These are phyloP conservation scores for Machaerirhynchus nigripectus DNA, from an alignment of 2,113 vertebrate genomes.

Conservation along the genomic window DNA sequence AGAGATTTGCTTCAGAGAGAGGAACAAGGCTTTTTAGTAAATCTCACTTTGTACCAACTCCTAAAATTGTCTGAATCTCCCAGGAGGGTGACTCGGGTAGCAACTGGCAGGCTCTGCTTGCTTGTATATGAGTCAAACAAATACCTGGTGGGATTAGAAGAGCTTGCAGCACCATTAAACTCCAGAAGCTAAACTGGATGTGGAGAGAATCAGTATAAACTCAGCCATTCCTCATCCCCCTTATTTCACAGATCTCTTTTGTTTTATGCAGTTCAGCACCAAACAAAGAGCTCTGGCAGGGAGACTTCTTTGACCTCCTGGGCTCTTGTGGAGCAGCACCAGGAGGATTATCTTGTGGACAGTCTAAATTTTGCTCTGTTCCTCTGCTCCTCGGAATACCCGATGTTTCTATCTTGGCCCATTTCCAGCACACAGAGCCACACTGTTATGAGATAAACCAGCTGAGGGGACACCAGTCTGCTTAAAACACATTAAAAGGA, in stretches of 20 bases:
- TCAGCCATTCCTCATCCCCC: background rate
- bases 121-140: background rate
- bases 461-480: background rate
- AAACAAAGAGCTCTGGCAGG: background rate
- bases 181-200: background rate
- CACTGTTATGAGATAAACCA: background rate
- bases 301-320: background rate
- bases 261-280: background rate
- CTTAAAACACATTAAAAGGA: constrained; percentile 16
- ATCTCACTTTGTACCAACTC: background rate
- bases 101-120: background rate
- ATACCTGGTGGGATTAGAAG: background rate
- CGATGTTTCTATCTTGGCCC: background rate
- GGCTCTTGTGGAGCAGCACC: background rate
- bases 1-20: background rate
- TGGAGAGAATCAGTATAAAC: background rate
- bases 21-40: background rate
- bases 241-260: background rate
- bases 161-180: background rate
- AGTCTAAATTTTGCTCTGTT: background rate
- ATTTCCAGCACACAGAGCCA: background rate
- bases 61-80: background rate
- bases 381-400: background rate
- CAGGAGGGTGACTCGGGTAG: background rate
- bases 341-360: background rate